Base-by-base conservation (phyloP, 2,888 invertebrate species). In the Synergus laeviventris region DNA sequence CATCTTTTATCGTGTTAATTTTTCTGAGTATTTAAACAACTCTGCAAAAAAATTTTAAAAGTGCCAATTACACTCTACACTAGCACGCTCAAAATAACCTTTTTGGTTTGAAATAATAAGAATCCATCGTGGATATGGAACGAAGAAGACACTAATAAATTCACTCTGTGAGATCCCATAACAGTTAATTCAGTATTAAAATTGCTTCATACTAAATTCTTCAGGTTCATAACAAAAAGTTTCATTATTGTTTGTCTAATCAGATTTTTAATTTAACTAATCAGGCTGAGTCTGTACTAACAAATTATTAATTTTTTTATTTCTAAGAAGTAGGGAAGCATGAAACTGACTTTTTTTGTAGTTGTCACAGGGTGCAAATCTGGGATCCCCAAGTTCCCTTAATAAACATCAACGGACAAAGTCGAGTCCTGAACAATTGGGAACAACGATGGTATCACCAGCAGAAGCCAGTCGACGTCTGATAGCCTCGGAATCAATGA, bases 401-500 rank as follows among this genome's bases (percentile, higher is more conserved):
- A 88, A 92, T 78, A 93, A 93, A 45, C 94, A 94, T 86, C 94
- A 94, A 84, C 92, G 94, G 81, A 94, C 94, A 75, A 94, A 94
- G 87, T 94, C 94, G 76, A 94, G 93, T 86, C 94, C 94, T 12
- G 94, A 94, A 87, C 93, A 93, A 76, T 86, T 93, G 73, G 87
- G 89, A 54, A 89, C 89, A 31, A 86, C 89, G 45, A 85, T 90
- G 62, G 89, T 90, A 74, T 89, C 90, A 61, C 87, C 90, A 2
- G 84, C 88, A 3, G 92, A 92, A 83, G 91, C 92, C 12, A 91
- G 91, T 79, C 88, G 89, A 84, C 91, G 92, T 80, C 87, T 93
- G 81, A 92, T 93, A 79, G 92, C 92, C 11, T 93, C 94, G 4
- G 94, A 94, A 87, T 94, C 94, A 42, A 92, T 94, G 92, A 92